Percentiles rank a stretch among this genome's conserved stretches.
These are phyloP conservation scores for Oryzias curvinotus DNA, from an alignment of 2,113 vertebrate species.

Conservation along the genomic window DNA sequence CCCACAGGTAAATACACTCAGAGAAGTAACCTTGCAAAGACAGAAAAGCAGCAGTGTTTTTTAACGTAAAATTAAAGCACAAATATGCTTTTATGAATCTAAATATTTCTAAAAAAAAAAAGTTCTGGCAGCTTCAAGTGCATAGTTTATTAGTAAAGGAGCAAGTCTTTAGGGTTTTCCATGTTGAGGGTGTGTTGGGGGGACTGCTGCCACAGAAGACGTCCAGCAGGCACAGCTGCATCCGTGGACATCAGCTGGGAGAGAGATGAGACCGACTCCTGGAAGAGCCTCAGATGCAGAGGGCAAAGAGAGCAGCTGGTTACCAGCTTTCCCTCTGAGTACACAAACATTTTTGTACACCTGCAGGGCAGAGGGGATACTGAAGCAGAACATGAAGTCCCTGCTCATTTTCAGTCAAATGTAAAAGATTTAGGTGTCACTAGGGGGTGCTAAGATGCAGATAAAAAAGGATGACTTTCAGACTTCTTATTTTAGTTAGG, in stretches of 20 bases:
- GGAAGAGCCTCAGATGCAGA: constrained; percentile 18
- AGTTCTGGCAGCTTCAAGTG: too few species aligned
- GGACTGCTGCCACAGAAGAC: constrained; percentile 1
- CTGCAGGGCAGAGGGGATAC: constrained; percentile 14
- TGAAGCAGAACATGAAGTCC: background rate
- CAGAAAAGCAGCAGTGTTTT: too few species aligned
- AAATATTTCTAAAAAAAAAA: too few species aligned
- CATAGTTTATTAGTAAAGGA: background rate
- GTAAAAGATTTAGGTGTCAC: constrained; percentile 25
- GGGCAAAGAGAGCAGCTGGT: constrained; percentile 26
- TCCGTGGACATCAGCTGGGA: constrained; percentile 17
- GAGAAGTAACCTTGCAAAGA: too few species aligned
- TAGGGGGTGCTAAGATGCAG: constrained; percentile 67
- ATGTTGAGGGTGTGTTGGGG: constrained; percentile 13
- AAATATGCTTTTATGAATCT: too few species aligned
- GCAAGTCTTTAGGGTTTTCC: constrained; percentile 13
- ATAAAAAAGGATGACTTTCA: constrained; percentile 37
- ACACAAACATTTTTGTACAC: constrained; percentile 30
- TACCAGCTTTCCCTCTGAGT: constrained; percentile 13
- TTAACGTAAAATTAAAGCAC: too few species aligned
- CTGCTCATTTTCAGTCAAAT: constrained; percentile 1
- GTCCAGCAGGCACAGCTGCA: constrained; percentile 14
- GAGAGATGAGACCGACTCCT: constrained; percentile 16
- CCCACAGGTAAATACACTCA: too few species aligned
- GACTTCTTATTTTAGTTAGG: background rate